These are phyloP conservation scores for Okapia johnstoni DNA, from an alignment of 2,113 vertebrate species.

Conservation along the genomic window DNA sequence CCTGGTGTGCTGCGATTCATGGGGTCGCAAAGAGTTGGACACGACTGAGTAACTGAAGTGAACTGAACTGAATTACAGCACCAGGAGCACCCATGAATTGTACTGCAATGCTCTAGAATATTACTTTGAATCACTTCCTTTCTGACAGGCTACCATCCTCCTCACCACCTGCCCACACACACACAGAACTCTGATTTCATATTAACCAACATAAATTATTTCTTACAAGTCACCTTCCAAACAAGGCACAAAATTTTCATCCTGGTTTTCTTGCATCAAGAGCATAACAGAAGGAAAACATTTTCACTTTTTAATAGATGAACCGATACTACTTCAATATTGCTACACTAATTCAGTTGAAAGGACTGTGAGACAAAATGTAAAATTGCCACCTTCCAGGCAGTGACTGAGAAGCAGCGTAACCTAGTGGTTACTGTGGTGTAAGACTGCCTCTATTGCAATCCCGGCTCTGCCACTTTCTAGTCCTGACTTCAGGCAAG, in stretches of 20 bases:
- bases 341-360: not conserved
- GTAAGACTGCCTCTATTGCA: not conserved
- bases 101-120: not conserved
- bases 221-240: not conserved
- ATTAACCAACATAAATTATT: not conserved
- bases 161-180: accelerated
- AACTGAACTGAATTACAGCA: not conserved
- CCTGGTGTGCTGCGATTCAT: no score
- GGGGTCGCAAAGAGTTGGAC: no score
- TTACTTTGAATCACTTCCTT: not conserved
- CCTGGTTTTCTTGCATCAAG: not conserved
- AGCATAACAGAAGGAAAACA: not conserved
- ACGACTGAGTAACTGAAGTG: no score
- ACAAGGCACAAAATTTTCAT: not conserved
- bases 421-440: not conserved
- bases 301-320: not conserved
- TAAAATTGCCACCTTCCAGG: not conserved
- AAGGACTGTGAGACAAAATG: not conserved
- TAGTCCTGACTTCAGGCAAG: not conserved
- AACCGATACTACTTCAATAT: not conserved
- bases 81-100: not conserved
- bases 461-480: not conserved
- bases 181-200: not conserved
- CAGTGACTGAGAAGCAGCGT: not conserved
- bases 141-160: not conserved